Base-by-base conservation (phyloP, 2,113 vertebrate species). In the Rafetus swinhoei region DNA sequence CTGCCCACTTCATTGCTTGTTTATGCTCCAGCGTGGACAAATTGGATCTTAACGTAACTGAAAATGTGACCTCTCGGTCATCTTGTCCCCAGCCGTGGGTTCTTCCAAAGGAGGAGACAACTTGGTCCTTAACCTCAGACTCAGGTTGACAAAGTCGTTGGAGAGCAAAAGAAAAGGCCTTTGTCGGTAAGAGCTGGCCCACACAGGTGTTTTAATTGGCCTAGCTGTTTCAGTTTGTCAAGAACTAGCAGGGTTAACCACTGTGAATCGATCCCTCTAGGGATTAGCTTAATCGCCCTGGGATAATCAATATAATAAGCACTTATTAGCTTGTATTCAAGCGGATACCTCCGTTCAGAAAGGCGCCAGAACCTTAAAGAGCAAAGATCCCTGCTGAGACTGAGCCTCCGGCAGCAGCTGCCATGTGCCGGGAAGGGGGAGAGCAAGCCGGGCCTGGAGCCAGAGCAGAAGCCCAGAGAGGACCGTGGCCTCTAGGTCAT, bases 221-320 rank as follows among this genome's bases (percentile, higher is more conserved):
- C 86, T 72, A 25, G 27, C 60, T 35, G 10, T 74, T 72, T 85
- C 88, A 50, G 24, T 87, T 85, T 89, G 59, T 85, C 77, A 59
- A 62, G 86, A 89, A 52, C 39, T 15, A 5, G n/a, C 77, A 69
- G 10, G 76, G 55, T 77, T 80, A 85, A 87, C 59, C 85, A 85
- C 39, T 39, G 86, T 2, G 77, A 89, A 93, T 83, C 76, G 95
- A 93, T 93, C 81, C 86, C 84, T 82, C 55, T 10, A 72, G 82
- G 93, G 89, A 89, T 95, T 87, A 89, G 84, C 65, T 89, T 89
- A 87, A 95, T 91, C 91, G 84, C 50, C 45, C 93, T 83, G 91
- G 91, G 95, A 85, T 93, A 89, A 91, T 94, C 93, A 91, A 94
- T 90, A 90, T 90, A 93, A 93, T 94, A 88, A 91, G 72, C 56